Conservation (phyloP, 2,113 vertebrate genomes). For the Python bivittatus region DNA sequence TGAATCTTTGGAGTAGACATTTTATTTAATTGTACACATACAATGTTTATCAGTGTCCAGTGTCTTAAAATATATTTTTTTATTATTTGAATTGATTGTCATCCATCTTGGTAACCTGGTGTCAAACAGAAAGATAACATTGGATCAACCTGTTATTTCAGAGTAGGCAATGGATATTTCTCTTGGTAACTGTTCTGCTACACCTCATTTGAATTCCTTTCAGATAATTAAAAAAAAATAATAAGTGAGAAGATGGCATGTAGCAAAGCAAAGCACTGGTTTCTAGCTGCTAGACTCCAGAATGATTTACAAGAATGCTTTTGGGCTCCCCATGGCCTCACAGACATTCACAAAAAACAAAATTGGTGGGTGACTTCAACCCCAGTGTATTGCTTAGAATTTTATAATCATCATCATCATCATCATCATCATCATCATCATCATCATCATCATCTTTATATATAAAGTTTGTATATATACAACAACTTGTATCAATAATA, state of each 20-base stretch:
- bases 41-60: not conserved
- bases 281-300: not conserved
- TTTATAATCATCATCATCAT: no score
- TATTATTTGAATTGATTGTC: not conserved
- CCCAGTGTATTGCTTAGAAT: no score
- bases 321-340: not conserved
- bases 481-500: no score
- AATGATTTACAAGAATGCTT: not conserved
- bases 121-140: not conserved
- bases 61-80: not conserved
- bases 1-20: not conserved
- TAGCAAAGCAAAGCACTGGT: not conserved
- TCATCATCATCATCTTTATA: no score
- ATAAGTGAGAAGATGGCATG: not conserved
- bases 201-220: not conserved
- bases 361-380: not conserved
- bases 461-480: no score
- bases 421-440: no score
- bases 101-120: not conserved
- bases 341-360: not conserved
- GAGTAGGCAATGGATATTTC: not conserved
- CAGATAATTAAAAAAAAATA: not conserved
- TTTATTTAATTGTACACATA: not conserved
- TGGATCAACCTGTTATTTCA: not conserved
- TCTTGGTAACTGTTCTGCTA: not conserved